A percentile compares a stretch with the other conserved stretches of the same genome.
Conservation (phyloP, 2,113 vertebrate species). For the Brachyhypopomus occidentalis region DNA sequence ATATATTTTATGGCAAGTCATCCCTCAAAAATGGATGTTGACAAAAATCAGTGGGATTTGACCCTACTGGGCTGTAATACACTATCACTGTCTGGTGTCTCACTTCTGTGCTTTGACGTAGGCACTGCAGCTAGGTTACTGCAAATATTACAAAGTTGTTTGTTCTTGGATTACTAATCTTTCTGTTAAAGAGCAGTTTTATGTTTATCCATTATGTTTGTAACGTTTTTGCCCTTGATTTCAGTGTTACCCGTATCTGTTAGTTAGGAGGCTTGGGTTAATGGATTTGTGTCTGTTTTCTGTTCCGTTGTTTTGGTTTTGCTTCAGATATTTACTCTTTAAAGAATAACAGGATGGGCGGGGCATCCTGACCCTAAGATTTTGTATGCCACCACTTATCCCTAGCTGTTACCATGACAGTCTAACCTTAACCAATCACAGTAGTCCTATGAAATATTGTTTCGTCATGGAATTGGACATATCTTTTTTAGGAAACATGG, state of each 20-base stretch:
- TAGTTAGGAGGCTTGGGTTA: background rate
- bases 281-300: background rate
- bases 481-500: too few species aligned
- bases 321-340: constrained; percentile 5
- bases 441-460: background rate
- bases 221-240: background rate
- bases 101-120: constrained; percentile 35
- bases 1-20: constrained; percentile 57
- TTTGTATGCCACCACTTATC: too few species aligned
- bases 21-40: constrained; percentile 47
- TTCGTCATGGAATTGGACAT: background rate
- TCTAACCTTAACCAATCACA: too few species aligned
- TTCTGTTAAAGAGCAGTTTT: constrained; percentile 17
- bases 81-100: constrained; percentile 32
- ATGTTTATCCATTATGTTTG: constrained; percentile 21
- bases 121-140: constrained; percentile 25
- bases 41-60: constrained; percentile 42
- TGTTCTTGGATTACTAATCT: constrained; percentile 32
- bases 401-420: too few species aligned
- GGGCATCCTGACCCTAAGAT: background rate
- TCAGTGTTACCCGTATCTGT: background rate
- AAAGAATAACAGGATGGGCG: background rate
- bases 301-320: background rate
- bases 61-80: constrained; percentile 38
- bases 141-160: constrained; percentile 18